These are phyloP conservation scores for Drosophila pullipes DNA, from an alignment of 2,888 invertebrate genomes.

Conservation along the genomic window DNA sequence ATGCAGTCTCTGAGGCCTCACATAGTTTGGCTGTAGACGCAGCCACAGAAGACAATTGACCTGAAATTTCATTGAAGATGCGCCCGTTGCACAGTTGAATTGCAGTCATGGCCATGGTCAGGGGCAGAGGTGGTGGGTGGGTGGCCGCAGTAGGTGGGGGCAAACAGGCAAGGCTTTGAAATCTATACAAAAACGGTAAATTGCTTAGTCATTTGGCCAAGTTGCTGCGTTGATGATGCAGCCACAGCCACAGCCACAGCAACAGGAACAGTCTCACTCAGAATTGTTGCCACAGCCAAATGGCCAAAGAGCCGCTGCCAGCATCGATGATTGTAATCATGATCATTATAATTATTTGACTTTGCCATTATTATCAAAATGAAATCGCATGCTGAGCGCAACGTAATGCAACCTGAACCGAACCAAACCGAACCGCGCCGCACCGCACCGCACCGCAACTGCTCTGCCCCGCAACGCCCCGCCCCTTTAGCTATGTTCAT, in stretches of 20 bases:
- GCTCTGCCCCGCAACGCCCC: neutral
- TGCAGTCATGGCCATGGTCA: slow-evolving; percentile 37
- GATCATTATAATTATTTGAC: slow-evolving; percentile 82
- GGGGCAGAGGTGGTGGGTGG: slow-evolving; percentile 1
- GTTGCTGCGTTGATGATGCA: slow-evolving; percentile 57
- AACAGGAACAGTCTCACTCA: slow-evolving; percentile 8
- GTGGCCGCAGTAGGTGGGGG: slow-evolving; percentile 19
- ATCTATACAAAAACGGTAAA: slow-evolving; percentile 79
- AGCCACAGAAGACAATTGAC: slow-evolving; percentile 78
- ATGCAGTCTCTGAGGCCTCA: neutral
- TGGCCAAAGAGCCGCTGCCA: slow-evolving; percentile 32
- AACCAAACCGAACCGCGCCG: neutral
- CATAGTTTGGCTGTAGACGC: slow-evolving; percentile 25
- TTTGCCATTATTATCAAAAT: slow-evolving; percentile 82
- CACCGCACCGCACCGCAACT: neutral
- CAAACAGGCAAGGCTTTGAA: slow-evolving; percentile 53
- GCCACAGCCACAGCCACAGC: slow-evolving; percentile 9
- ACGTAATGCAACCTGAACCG: slow-evolving; percentile 31
- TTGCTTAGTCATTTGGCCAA: slow-evolving; percentile 74
- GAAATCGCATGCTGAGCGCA: slow-evolving; percentile 72
- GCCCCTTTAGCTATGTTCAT: slow-evolving; percentile 21
- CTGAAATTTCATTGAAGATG: slow-evolving; percentile 81
- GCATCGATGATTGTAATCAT: slow-evolving; percentile 78
- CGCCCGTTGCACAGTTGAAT: slow-evolving; percentile 52
- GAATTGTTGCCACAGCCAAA: slow-evolving; percentile 10